Evolutionary conservation across 2,888 invertebrate species (phyloP).

Genomic region (Lasioglossum marginatum): DNA sequence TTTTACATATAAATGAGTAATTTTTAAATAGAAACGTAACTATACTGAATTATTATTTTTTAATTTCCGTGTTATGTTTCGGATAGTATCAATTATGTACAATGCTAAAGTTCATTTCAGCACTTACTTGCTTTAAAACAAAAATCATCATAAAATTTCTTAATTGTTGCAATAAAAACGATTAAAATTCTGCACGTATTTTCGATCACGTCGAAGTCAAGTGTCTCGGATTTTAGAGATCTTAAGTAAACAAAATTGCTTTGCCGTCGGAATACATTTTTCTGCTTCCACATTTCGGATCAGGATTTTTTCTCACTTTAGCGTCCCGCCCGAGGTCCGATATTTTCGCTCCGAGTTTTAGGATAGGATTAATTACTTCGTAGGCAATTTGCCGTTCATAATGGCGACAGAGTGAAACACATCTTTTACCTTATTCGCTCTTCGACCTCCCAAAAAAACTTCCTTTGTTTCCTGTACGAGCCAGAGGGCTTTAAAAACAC

Average conservation of each 20-base stretch:
- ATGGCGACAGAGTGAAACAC: conserved; percentile 25
- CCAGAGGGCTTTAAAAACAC: conserved; percentile 44
- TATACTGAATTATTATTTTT: too few species aligned
- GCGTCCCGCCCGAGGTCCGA: background rate
- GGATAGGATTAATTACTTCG: conserved; percentile 37
- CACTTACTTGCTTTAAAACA: background rate
- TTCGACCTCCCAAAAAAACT: conserved; percentile 39
- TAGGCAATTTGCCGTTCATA: conserved; percentile 35
- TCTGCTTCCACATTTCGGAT: background rate
- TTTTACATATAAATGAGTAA: too few species aligned
- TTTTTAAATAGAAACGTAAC: too few species aligned
- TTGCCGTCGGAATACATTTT: background rate
- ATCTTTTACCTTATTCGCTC: conserved; percentile 32
- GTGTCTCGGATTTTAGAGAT: background rate
- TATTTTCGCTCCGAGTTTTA: background rate
- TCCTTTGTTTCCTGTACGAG: conserved; percentile 38
- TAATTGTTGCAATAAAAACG: background rate
- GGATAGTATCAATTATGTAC: too few species aligned
- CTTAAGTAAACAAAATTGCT: background rate
- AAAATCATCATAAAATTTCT: background rate
- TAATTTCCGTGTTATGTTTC: too few species aligned
- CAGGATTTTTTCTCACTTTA: background rate
- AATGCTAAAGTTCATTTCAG: too few species aligned
- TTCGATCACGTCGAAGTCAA: background rate
- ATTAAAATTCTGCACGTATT: background rate